Conservation (phyloP, 1,140 invertebrate species). For the Drosophila sucinea region DNA sequence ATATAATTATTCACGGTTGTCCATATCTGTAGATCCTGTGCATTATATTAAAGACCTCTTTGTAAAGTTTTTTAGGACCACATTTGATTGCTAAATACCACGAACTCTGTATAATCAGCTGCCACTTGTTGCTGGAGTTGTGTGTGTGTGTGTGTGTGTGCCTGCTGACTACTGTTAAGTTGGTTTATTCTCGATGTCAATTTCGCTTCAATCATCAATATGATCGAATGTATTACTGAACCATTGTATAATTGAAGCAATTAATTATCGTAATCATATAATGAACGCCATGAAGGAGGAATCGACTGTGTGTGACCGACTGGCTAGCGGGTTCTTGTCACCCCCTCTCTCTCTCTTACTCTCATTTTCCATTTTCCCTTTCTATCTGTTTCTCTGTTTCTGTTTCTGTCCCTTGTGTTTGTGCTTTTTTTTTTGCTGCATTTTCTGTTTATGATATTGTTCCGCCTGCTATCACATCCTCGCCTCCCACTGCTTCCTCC, state of each 20-base stretch:
- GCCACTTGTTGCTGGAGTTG: background rate
- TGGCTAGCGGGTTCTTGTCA: background rate
- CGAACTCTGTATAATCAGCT: background rate
- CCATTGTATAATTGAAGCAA: constrained; percentile 47
- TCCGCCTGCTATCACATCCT: background rate
- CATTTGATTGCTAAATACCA: no score
- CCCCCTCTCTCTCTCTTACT: background rate
- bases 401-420: background rate
- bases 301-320: background rate
- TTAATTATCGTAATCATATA: constrained; percentile 58
- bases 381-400: background rate
- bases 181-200: background rate
- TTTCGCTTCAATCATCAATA: background rate
- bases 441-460: constrained; percentile 9
- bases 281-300: constrained; percentile 19
- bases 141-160: no score
- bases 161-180: background rate
- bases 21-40: no score
- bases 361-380: no score
- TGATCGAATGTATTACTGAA: constrained; percentile 44
- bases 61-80: no score
- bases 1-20: no score
- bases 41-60: no score
- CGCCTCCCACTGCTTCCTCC: background rate
- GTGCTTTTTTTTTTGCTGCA: background rate